A percentile compares a stretch with the other conserved stretches of the same genome.
Conservation (phyloP, 2,113 vertebrate genomes). For the Tachycineta bicolor region DNA sequence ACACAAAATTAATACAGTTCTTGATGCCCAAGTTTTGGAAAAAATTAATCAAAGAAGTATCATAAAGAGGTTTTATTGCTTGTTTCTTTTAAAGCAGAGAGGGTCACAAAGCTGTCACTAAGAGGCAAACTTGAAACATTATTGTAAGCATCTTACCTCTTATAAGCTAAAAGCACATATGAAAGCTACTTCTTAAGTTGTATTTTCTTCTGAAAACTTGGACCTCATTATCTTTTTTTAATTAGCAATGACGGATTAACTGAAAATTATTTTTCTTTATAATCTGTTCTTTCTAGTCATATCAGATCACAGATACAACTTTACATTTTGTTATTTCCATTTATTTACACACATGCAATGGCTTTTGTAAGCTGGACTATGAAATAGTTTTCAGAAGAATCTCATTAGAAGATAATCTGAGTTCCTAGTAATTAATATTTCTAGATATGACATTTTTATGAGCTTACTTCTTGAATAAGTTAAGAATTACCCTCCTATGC, state of each 20-base stretch:
- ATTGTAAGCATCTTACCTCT: neutral
- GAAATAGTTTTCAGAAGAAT: neutral
- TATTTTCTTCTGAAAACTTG: neutral
- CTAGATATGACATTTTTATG: neutral
- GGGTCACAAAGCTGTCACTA: neutral
- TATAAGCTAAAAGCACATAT: neutral
- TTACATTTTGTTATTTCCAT: neutral
- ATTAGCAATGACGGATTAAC: neutral
- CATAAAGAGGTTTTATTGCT: neutral
- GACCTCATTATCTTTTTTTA: neutral
- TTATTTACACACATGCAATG: neutral
- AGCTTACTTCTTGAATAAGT: neutral
- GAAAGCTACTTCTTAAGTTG: neutral
- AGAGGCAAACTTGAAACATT: neutral
- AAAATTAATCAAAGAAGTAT: neutral
- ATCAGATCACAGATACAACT: neutral
- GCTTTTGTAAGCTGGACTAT: neutral
- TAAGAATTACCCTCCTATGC: neutral
- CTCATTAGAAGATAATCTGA: neutral
- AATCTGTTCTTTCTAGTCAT: neutral
- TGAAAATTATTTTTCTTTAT: neutral
- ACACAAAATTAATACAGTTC: neutral
- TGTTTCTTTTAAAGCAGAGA: neutral
- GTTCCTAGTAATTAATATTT: neutral
- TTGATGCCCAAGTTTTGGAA: neutral